Evolutionary conservation across 2,797 vertebrate species (phyloP).

Genomic region (Typhlichthys eigenmanni): DNA sequence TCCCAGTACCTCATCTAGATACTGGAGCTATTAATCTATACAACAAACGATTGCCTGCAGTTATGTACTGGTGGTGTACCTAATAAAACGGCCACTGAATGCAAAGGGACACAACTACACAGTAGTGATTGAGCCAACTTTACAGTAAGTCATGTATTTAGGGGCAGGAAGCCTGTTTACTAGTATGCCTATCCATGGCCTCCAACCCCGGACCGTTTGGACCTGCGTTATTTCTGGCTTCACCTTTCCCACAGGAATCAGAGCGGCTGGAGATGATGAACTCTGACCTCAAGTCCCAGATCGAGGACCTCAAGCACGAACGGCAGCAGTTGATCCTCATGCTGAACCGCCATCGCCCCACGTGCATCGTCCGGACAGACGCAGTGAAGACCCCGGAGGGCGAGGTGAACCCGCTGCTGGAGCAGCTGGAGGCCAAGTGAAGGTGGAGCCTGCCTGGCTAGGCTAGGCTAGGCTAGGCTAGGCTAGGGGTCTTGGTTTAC

Average conservation of each 20-base stretch:
- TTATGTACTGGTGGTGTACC: too few relatives aligned
- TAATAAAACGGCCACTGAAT: too few relatives aligned
- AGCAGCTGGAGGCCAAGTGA: conserved; percentile 90
- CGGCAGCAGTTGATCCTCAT: conserved; percentile 94
- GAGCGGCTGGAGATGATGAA: conserved; percentile 96
- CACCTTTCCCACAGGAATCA: conserved; percentile 81
- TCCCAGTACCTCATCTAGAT: too few relatives aligned
- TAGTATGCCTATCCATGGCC: too few relatives aligned
- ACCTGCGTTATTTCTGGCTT: background rate
- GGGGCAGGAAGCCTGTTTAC: too few relatives aligned
- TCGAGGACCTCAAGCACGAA: conserved; percentile 94
- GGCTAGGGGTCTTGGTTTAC: conserved; percentile 50
- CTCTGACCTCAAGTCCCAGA: conserved; percentile 93
- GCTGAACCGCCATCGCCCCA: conserved; percentile 94
- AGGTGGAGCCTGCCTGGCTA: conserved; percentile 5
- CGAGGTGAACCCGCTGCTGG: conserved; percentile 86
- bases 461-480: background rate
- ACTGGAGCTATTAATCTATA: too few relatives aligned
- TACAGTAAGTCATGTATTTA: too few relatives aligned
- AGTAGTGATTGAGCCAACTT: too few relatives aligned
- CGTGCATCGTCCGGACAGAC: conserved; percentile 94
- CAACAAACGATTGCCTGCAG: too few relatives aligned
- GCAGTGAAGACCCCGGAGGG: conserved; percentile 90
- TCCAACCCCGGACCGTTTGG: background rate
- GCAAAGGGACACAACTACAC: too few relatives aligned